Base-by-base conservation (phyloP, 2,113 vertebrate species). In the Alethe diademata region DNA sequence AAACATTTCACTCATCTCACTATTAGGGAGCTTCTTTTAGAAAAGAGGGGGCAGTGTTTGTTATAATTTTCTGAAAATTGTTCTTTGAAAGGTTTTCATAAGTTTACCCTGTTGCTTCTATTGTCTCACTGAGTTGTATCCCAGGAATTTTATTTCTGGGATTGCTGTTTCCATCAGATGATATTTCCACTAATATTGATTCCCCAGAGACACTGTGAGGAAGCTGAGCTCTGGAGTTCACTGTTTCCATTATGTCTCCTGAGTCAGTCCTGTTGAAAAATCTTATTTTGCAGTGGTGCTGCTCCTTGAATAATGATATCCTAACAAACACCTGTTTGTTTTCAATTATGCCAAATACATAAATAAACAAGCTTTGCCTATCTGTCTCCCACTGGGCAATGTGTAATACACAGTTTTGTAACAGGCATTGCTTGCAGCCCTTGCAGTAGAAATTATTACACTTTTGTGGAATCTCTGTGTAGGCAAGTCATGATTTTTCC, bases 261-360 rank as follows among this genome's bases (percentile, higher is more conserved):
- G 82, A 88, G 88, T 65, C 75, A 88, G 38, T 67, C 31, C 79
- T 35, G 65, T 47, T 31, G 36, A 78, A 90, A 76, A 92, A 78
- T 40, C 56, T 83, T 76, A 53, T 71, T 94, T 87, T 93, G 67
- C 64, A 45, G 56, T 19, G 47, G 19, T 94, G 64, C 60, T 90
- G 64, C 60, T 90, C n/a, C 72, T 86, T 69, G 88, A 93, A 80
- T 93, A 86, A 71, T 66, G 74, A 86, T 92, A 94, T 84, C 69
- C 90, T 78, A 78, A 78, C 56, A 78, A 92, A 74, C 75, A 93
- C 86, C 90, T 83, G 79, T 74, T 96, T 95, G 72, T 86, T 94
- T 96, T 93, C 90, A 83, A 11, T 94, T 90, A 81, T 78, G 60
- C 76, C 86, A 88, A 61, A 88, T 81, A 31, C 61, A 40, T 48